These are phyloP conservation scores for Drosophila elegans DNA, from an alignment of 1,140 invertebrate species.

Conservation along the genomic window DNA sequence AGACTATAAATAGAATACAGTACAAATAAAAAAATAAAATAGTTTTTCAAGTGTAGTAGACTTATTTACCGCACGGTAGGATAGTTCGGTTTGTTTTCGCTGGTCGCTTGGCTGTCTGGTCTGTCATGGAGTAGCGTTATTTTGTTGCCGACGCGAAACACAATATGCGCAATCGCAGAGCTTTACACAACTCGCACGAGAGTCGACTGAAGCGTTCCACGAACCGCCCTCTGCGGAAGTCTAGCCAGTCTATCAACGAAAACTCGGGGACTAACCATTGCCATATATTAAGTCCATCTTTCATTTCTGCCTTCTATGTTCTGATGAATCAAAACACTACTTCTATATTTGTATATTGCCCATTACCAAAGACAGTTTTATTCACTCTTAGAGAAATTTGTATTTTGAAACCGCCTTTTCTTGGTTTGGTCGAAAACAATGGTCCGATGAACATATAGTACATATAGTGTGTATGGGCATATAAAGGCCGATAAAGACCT, in stretches of 20 bases:
- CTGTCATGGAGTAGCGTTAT: constrained; percentile 75
- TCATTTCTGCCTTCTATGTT: too few relatives aligned
- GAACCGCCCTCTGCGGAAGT: not conserved
- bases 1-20: too few relatives aligned
- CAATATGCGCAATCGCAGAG: constrained; percentile 73
- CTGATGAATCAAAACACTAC: too few relatives aligned
- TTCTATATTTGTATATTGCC: too few relatives aligned
- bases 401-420: not conserved
- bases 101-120: constrained; percentile 49
- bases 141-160: constrained; percentile 77
- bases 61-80: constrained; percentile 30
- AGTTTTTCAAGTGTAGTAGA: constrained; percentile 18
- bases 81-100: constrained; percentile 35
- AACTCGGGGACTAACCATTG: not conserved
- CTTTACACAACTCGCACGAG: constrained; percentile 70
- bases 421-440: not conserved
- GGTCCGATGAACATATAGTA: not conserved
- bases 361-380: too few relatives aligned
- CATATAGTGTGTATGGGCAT: not conserved
- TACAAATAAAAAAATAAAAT: too few relatives aligned
- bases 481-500: not conserved
- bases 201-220: constrained; percentile 6
- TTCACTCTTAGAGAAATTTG: not conserved
- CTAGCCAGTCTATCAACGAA: not conserved
- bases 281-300: not conserved